Evolutionary conservation across 2,797 vertebrate species (phyloP).

Genomic region (Synaphobranchus kaupii): DNA sequence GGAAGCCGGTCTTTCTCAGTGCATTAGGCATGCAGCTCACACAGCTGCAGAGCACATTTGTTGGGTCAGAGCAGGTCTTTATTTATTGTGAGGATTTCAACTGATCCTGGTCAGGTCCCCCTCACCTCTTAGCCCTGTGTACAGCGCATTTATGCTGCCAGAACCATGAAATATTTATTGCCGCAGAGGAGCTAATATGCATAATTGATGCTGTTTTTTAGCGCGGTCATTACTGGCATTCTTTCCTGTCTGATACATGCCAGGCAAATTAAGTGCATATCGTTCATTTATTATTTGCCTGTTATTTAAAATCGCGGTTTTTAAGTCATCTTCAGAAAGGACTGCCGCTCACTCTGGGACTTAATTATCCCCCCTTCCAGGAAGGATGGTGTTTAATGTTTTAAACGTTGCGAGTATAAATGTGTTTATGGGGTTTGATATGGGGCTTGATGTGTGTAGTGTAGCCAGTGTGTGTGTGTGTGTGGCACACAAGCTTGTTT

Average conservation of each 20-base stretch:
- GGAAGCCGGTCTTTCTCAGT: background rate
- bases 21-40: constrained; percentile 68
- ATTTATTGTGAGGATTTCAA: constrained; percentile 87
- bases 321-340: constrained; percentile 81
- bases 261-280: constrained; percentile 85
- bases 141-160: constrained; percentile 94
- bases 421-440: constrained; percentile 86
- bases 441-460: constrained; percentile 74
- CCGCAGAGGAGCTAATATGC: constrained; percentile 98
- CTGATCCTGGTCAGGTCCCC: constrained; percentile 87
- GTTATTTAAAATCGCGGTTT: constrained; percentile 80
- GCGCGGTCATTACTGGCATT: constrained; percentile 99
- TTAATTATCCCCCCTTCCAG: constrained; percentile 87
- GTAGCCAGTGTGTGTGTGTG: constrained; percentile 77
- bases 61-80: constrained; percentile 75
- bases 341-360: constrained; percentile 79
- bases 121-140: constrained; percentile 86
- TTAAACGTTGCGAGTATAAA: constrained; percentile 91
- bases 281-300: constrained; percentile 86
- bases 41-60: constrained; percentile 74
- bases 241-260: constrained; percentile 87
- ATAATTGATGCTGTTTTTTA: constrained; percentile 99
- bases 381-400: constrained; percentile 83
- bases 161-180: constrained; percentile 99
- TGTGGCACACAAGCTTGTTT: constrained; percentile 76